phyloP scores from a whole-genome alignment of 2,888 invertebrate species.

The Rhagonycha fulva region DNA sequence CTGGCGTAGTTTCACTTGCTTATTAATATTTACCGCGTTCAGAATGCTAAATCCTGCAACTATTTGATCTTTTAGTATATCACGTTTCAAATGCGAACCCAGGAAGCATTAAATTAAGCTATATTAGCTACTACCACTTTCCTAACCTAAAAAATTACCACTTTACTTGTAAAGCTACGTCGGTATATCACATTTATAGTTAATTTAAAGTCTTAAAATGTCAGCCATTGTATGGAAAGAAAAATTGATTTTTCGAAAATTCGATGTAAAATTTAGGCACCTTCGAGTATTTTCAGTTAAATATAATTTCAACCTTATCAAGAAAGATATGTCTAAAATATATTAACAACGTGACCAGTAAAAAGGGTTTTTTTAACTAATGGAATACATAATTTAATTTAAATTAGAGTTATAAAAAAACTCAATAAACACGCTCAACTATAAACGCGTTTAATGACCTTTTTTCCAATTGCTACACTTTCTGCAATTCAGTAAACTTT shows the following conservation, averaged over 20 bases:
- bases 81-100: background rate
- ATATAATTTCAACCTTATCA: background rate
- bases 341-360: background rate
- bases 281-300: background rate
- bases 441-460: background rate
- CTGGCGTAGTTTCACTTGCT: background rate
- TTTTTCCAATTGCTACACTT: background rate
- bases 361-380: background rate
- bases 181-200: background rate
- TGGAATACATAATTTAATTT: background rate
- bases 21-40: background rate
- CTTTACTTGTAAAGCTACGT: background rate
- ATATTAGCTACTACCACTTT: background rate
- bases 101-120: background rate
- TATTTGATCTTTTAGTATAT: background rate
- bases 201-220: background rate
- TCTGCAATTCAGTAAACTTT: background rate
- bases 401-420: background rate
- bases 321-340: background rate
- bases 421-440: background rate
- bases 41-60: background rate
- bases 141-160: background rate
- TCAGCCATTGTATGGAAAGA: background rate
- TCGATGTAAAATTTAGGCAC: background rate
- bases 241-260: background rate